Conservation (phyloP, 1,140 invertebrate species). For the Solenopsis fugax region DNA sequence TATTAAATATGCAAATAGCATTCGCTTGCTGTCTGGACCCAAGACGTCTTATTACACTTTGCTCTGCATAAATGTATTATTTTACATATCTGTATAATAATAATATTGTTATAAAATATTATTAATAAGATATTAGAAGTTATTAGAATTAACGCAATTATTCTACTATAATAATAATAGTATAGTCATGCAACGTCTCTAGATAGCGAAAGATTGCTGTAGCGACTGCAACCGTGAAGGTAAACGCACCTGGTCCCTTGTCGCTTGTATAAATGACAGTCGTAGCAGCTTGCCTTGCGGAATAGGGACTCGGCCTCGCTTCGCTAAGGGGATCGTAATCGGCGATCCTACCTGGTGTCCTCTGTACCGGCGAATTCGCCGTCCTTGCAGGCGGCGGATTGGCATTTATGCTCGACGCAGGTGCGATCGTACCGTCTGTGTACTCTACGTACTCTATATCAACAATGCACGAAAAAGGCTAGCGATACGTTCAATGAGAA, state of each 20-base stretch:
- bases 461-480: conserved; percentile 70
- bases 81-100: not conserved
- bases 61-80: not conserved
- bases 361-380: conserved; percentile 83
- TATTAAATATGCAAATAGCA: not conserved
- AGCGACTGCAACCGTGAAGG: conserved; percentile 42
- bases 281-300: conserved; percentile 90
- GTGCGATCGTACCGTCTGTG: conserved; percentile 84
- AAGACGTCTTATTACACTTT: not conserved
- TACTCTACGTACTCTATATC: conserved; percentile 86
- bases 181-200: conserved; percentile 15
- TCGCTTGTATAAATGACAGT: conserved; percentile 95
- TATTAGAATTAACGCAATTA: not conserved
- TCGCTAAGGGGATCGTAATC: conserved; percentile 93
- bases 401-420: conserved; percentile 80
- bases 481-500: conserved; percentile 44
- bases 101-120: not conserved
- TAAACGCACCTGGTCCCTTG: conserved; percentile 87
- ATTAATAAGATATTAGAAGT: not conserved
- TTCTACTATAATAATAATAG: not conserved
- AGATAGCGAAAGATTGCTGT: not conserved
- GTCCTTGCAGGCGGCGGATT: conserved; percentile 82
- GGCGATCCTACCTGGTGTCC: conserved; percentile 90
- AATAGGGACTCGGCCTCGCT: conserved; percentile 91
- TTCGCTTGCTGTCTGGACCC: not conserved